Base-by-base conservation (phyloP, 1,140 invertebrate genomes). In the Cotesia typhae region DNA sequence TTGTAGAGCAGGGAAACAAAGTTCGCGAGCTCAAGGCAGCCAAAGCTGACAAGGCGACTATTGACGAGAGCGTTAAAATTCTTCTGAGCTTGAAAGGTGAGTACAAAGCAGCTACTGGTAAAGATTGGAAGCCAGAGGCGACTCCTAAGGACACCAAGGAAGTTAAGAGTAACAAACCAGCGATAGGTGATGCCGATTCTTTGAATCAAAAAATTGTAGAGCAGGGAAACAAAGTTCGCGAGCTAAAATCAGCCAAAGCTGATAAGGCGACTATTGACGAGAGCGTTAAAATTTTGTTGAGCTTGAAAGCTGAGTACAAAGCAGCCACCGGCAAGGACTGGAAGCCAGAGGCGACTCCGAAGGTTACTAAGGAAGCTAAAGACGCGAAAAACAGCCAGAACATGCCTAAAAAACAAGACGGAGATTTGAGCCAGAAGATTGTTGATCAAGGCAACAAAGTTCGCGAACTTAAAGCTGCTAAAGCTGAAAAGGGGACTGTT, bases 281-380 rank as follows among this genome's bases (percentile, higher is more conserved):
- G n/a, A 76, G 79, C 72, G 77, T 82, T 6, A 78, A 81, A 12
- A 12, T 87, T 66, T 86, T 97, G 38, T 84, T 96, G 70, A 85
- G 87, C 17, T 84, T 98, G 3, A 98, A 98, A 86, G 88, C 85
- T 1, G 89, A 94, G 67, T 98, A 94, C 81, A 96, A 96, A 87
- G 86, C 88, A 59, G 79, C 89, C 20, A 93, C 93, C 3, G 94
- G 93, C 10, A 63, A 76, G 67, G 84, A 59, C 3, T 59, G 57
- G 57, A 59, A 59, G 20, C 57, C 57, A 17, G 57, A 59, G 41
- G 6, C 41, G 4, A 47, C 41, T 47, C 41, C 41, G 5, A 47
- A 47, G 6, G 41, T 10, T 7, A 47, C 4, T 4, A 47, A 47
- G 41, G 41, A 47, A 1, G 41, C 10, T 47, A 35, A 60, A 35